Conservation (phyloP, 2,888 invertebrate genomes). For the Sinelater perroti region DNA sequence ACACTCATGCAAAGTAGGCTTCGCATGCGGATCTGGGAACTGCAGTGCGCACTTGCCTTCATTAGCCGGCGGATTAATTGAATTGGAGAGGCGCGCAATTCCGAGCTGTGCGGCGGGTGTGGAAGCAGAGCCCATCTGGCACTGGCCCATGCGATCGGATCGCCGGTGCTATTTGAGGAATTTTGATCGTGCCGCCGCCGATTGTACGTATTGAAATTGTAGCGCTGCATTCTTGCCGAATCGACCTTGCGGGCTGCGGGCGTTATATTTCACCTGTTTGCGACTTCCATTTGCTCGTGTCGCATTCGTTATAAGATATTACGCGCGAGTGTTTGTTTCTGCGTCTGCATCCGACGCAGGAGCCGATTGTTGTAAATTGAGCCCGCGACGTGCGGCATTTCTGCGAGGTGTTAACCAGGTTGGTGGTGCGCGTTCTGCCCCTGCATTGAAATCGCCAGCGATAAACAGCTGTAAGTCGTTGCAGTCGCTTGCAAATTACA, state of each 20-base stretch:
- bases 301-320: slow-evolving; percentile 5
- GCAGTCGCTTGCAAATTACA: too few relatives aligned
- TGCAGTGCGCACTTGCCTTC: slow-evolving; percentile 6
- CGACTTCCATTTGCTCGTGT: slow-evolving; percentile 10
- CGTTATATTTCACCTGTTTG: slow-evolving; percentile 18
- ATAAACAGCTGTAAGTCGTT: too few relatives aligned
- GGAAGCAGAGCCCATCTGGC: too few relatives aligned
- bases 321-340: slow-evolving; percentile 6
- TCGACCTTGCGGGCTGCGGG: slow-evolving; percentile 3
- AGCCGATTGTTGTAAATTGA: slow-evolving; percentile 3
- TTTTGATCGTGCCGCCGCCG: background rate
- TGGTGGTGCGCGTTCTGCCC: background rate
- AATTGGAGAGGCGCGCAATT: background rate
- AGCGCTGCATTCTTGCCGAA: background rate
- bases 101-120: too few relatives aligned
- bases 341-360: background rate
- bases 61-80: slow-evolving; percentile 7
- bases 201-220: too few relatives aligned
- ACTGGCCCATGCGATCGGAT: too few relatives aligned
- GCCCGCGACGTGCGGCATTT: background rate
- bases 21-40: background rate
- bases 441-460: background rate
- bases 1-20: slow-evolving; percentile 9
- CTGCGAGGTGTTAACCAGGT: background rate
- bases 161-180: too few relatives aligned